These are phyloP conservation scores for Crypturellus tataupa DNA, from an alignment of 2,797 vertebrate genomes.

Conservation along the genomic window DNA sequence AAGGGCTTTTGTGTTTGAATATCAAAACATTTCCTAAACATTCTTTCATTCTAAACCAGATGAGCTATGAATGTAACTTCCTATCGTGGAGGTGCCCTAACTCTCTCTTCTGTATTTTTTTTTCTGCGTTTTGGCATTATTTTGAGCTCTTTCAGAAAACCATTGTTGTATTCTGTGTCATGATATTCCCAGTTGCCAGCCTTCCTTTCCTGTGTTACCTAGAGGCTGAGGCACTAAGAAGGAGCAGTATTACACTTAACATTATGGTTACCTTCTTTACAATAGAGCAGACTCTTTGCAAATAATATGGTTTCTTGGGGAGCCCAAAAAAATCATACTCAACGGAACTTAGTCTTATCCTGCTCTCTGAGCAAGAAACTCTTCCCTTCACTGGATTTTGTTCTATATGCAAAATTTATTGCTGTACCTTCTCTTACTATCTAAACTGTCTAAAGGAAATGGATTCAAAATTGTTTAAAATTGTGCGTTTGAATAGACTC, in stretches of 20 bases:
- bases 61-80: not conserved
- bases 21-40: not conserved
- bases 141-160: constrained; percentile 64
- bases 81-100: not conserved
- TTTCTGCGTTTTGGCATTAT: constrained; percentile 20
- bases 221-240: not conserved
- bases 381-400: not conserved
- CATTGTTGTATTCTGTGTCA: not conserved
- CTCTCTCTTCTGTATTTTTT: not conserved
- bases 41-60: not conserved
- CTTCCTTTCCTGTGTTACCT: not conserved
- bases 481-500: not conserved
- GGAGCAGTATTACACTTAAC: not conserved
- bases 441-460: not conserved
- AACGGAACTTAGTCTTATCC: not conserved
- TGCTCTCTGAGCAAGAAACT: not conserved
- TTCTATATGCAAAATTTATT: not conserved
- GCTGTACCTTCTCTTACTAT: not conserved
- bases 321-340: constrained; percentile 3
- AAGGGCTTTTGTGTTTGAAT: constrained; percentile 6
- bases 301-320: not conserved
- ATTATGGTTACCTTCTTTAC: not conserved
- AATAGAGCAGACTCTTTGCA: not conserved
- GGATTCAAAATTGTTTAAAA: not conserved
- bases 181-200: not conserved